Percentiles rank a stretch among this genome's conserved stretches.
Evolutionary conservation across 2,113 vertebrate genomes (phyloP).

Genomic region (Seriola dumerili): DNA sequence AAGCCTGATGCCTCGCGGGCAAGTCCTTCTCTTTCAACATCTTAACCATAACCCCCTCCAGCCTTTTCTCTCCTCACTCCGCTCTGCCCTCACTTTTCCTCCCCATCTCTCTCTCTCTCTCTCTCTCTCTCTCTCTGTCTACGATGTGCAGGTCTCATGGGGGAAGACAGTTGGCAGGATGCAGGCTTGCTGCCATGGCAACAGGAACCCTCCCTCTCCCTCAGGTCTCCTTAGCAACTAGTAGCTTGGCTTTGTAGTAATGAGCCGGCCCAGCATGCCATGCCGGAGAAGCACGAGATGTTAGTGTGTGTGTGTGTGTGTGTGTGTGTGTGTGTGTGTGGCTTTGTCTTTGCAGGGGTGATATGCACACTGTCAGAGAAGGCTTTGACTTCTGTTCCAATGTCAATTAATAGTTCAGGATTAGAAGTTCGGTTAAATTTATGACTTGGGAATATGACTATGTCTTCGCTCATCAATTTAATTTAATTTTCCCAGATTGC

Average conservation of each 20-base stretch:
- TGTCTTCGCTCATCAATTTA: not conserved
- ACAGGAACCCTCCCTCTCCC: conserved; percentile 88
- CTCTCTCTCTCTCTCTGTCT: conserved; percentile 61
- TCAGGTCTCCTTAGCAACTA: conserved; percentile 88
- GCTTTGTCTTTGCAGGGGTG: conserved; percentile 54
- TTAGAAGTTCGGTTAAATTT: conserved; percentile 25
- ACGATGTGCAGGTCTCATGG: conserved; percentile 84
- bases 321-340: conserved; percentile 29
- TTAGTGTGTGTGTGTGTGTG: conserved; percentile 49
- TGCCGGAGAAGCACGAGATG: conserved; percentile 66
- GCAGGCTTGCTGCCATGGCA: conserved; percentile 87
- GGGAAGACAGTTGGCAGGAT: conserved; percentile 86
- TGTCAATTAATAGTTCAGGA: conserved; percentile 40
- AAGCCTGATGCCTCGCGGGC: conserved; percentile 46
- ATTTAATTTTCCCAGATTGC: not conserved
- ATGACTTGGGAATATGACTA: not conserved
- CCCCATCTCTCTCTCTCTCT: conserved; percentile 48
- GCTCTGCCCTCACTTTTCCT: conserved; percentile 64
- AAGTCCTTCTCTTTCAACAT: conserved; percentile 69
- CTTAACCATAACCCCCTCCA: conserved; percentile 70
- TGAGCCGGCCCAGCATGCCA: conserved; percentile 84
- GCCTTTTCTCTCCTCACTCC: conserved; percentile 49
- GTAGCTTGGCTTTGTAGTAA: conserved; percentile 88
- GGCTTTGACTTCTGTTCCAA: conserved; percentile 36
- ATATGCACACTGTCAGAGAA: conserved; percentile 37